Evolutionary conservation across 2,797 vertebrate genomes (phyloP).

Genomic region (Scolopax bukidnonensis): DNA sequence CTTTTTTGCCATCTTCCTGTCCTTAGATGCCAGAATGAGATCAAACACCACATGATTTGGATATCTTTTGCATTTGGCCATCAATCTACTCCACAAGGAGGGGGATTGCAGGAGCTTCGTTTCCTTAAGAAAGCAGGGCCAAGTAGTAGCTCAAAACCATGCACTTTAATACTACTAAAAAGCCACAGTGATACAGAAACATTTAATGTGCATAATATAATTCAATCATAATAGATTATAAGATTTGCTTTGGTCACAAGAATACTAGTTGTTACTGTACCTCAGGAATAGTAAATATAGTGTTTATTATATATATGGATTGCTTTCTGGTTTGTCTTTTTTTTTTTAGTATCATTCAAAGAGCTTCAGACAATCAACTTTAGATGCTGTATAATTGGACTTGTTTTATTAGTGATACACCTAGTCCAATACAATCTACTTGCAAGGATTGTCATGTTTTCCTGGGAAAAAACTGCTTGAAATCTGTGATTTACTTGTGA

Average conservation of each 20-base stretch:
- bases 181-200: background rate
- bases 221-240: background rate
- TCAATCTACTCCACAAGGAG: background rate
- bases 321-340: background rate
- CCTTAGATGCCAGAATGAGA: background rate
- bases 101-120: background rate
- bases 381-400: background rate
- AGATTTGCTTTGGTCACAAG: background rate
- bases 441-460: background rate
- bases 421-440: background rate
- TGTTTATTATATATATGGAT: background rate
- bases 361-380: background rate
- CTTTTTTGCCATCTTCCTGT: background rate
- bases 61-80: background rate
- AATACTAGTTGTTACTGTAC: background rate
- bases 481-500: background rate
- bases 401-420: background rate
- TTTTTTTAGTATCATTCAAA: background rate
- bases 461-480: background rate
- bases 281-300: background rate
- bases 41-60: background rate
- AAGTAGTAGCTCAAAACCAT: background rate
- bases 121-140: background rate
- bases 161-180: background rate
- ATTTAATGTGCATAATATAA: background rate